Conservation (phyloP, 2,888 invertebrate genomes). For the Prosopocoilus inquinatus region DNA sequence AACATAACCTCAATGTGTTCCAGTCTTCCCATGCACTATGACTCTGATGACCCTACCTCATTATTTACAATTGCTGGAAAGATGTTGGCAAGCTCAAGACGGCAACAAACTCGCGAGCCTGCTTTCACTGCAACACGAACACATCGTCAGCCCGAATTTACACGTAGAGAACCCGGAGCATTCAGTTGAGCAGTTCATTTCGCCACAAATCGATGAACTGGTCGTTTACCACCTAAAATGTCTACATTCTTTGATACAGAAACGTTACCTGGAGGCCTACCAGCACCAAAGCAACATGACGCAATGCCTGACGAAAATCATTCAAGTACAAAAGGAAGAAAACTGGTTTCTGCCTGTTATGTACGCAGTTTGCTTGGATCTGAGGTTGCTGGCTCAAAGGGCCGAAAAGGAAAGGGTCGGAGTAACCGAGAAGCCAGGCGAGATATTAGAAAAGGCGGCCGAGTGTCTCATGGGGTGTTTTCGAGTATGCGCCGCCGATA, state of each 20-base stretch:
- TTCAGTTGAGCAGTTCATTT: conserved; percentile 67
- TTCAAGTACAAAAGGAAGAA: conserved; percentile 88
- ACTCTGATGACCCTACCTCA: conserved; percentile 47
- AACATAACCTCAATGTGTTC: background rate
- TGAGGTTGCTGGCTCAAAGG: conserved; percentile 78
- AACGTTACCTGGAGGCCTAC: conserved; percentile 68
- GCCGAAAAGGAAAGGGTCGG: conserved; percentile 64
- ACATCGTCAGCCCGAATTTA: conserved; percentile 67
- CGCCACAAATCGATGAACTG: conserved; percentile 73
- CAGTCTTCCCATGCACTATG: conserved; percentile 29
- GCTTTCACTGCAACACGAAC: conserved; percentile 68
- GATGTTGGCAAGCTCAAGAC: conserved; percentile 62
- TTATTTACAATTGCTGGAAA: conserved; percentile 55
- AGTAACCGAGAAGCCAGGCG: conserved; percentile 59
- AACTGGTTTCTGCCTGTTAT: conserved; percentile 97
- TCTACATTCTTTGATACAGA: conserved; percentile 53
- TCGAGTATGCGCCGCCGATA: conserved; percentile 92
- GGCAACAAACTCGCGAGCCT: conserved; percentile 60
- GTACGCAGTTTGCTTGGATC: conserved; percentile 85
- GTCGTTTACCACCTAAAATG: conserved; percentile 72
- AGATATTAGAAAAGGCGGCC: conserved; percentile 88
- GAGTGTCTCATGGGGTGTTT: conserved; percentile 92
- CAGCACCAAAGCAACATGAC: conserved; percentile 75
- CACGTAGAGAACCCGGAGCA: conserved; percentile 69
- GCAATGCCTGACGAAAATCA: conserved; percentile 74